Percentiles rank a stretch among this genome's conserved stretches.
Evolutionary conservation across 2,113 vertebrate genomes (phyloP).

Genomic region (Channa maculata): DNA sequence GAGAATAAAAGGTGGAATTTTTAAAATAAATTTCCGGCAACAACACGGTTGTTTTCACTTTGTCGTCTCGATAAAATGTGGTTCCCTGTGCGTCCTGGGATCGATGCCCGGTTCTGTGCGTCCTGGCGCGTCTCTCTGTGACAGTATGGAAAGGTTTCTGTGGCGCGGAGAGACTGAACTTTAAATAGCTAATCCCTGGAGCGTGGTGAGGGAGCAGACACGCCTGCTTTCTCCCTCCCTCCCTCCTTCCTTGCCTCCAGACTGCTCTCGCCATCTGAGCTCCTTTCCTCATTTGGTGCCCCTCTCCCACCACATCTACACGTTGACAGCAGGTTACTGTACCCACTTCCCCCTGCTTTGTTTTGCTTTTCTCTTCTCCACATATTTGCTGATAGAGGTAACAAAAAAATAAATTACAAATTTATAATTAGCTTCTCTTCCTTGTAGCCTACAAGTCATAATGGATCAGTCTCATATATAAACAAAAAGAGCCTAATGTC

Average conservation of each 20-base stretch:
- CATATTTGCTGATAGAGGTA: conserved; percentile 15
- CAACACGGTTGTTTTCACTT: background rate
- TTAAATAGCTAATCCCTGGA: conserved; percentile 79
- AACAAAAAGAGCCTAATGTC: too few relatives aligned
- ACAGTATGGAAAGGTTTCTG: conserved; percentile 44
- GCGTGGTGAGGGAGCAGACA: conserved; percentile 41
- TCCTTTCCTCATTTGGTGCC: background rate
- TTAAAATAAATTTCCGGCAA: conserved; percentile 1
- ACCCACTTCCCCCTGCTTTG: background rate
- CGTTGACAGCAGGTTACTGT: background rate
- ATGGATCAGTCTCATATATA: background rate
- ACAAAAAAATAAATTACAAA: conserved; percentile 17
- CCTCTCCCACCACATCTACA: conserved; percentile 15
- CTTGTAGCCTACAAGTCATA: background rate
- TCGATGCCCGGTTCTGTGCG: background rate
- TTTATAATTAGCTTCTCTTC: conserved; percentile 14
- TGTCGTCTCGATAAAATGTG: background rate
- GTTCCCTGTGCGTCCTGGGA: background rate
- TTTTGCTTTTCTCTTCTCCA: conserved; percentile 16
- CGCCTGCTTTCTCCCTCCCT: conserved; percentile 51
- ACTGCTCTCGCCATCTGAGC: background rate
- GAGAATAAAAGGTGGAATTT: background rate
- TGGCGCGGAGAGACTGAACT: conserved; percentile 58
- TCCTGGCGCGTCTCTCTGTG: conserved; percentile 25
- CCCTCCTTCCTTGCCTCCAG: conserved; percentile 3